Percentiles rank a stretch among this genome's conserved stretches.
phyloP scores from a whole-genome alignment of 2,113 vertebrate species.

The Xiphophorus maculatus region DNA sequence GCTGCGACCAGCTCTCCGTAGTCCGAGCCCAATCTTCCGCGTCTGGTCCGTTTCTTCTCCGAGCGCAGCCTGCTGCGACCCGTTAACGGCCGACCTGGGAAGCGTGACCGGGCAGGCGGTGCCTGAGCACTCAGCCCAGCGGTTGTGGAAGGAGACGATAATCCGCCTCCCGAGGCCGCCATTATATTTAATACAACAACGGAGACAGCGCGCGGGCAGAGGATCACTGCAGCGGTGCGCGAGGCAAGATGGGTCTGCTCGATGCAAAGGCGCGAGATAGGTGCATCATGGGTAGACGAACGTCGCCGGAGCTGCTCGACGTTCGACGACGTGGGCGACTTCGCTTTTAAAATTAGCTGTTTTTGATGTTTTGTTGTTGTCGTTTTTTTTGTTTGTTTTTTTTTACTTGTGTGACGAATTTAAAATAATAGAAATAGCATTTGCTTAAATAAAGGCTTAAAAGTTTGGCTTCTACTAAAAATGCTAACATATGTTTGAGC shows the following conservation, averaged over 20 bases:
- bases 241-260: conserved; percentile 78
- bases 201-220: conserved; percentile 58
- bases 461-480: too few relatives aligned
- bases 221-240: conserved; percentile 50
- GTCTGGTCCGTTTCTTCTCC: conserved; percentile 76
- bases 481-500: not conserved
- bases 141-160: conserved; percentile 80
- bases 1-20: conserved; percentile 65
- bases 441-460: not conserved
- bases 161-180: conserved; percentile 87
- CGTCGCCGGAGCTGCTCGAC: not conserved
- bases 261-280: conserved; percentile 81
- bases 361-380: too few relatives aligned
- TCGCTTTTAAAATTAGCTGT: too few relatives aligned
- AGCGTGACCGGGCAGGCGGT: conserved; percentile 82
- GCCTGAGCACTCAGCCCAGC: conserved; percentile 58
- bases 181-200: conserved; percentile 87
- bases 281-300: conserved; percentile 77
- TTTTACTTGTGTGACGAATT: not conserved
- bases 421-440: not conserved
- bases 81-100: conserved; percentile 83
- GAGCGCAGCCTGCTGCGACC: conserved; percentile 73
- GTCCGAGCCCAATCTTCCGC: conserved; percentile 74
- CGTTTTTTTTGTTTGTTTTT: too few relatives aligned
- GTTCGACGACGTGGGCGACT: not conserved